These are phyloP conservation scores for Diabrotica undecimpunctata DNA, from an alignment of 1,140 invertebrate genomes.

Conservation along the genomic window DNA sequence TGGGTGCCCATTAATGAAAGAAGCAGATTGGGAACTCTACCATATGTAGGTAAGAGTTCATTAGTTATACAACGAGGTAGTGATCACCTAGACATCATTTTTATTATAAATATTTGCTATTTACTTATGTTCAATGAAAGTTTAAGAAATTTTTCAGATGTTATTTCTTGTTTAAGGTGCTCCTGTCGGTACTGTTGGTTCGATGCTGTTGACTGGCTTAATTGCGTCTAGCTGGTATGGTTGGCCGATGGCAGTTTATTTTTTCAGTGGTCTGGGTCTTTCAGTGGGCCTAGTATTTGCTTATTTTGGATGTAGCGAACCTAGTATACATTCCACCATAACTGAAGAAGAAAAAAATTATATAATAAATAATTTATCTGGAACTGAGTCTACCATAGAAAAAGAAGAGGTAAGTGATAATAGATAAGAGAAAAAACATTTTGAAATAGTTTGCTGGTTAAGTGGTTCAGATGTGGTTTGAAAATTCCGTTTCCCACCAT, in stretches of 20 bases:
- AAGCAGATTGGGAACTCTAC: constrained; percentile 56
- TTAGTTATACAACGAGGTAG: too few species aligned
- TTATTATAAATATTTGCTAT: too few species aligned
- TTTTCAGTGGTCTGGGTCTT: background rate
- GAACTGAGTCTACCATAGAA: too few species aligned
- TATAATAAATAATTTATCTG: background rate
- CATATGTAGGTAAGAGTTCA: constrained; percentile 55
- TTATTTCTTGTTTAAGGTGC: background rate
- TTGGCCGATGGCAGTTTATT: background rate
- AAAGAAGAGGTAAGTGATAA: too few species aligned
- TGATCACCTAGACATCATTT: too few species aligned
- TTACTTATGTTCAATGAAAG: too few species aligned
- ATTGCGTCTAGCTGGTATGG: background rate
- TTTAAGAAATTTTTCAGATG: too few species aligned
- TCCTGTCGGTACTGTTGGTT: background rate
- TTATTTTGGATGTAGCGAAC: background rate
- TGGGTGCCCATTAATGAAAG: constrained; percentile 67
- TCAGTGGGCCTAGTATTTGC: background rate
- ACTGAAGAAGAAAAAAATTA: background rate
- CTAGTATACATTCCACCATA: background rate
- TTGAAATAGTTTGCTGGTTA: too few species aligned
- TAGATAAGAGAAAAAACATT: too few species aligned
- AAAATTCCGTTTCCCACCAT: too few species aligned
- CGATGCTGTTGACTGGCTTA: background rate
- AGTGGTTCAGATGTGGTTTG: too few species aligned